Percentiles rank a stretch among this genome's conserved stretches.
phyloP scores from a whole-genome alignment of 2,797 vertebrate species.

The Pygocentrus nattereri region DNA sequence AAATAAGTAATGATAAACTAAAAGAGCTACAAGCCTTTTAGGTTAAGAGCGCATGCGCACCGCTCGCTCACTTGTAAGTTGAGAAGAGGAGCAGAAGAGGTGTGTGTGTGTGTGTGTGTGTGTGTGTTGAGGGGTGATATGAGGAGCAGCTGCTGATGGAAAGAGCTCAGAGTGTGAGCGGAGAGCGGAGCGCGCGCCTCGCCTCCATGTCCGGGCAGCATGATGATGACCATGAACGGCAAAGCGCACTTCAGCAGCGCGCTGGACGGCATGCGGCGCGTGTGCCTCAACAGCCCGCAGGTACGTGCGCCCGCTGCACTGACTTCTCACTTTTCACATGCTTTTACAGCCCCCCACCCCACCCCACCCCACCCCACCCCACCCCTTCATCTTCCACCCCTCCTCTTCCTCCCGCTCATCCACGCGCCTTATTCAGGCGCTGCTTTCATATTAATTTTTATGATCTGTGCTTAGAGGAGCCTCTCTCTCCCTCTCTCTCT shows the following conservation, averaged over 20 bases:
- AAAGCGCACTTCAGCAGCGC: slow-evolving; percentile 94
- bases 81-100: slow-evolving; percentile 80
- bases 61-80: slow-evolving; percentile 82
- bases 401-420: slow-evolving; percentile 64
- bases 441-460: slow-evolving; percentile 97
- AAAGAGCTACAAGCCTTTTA: neutral
- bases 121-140: slow-evolving; percentile 63
- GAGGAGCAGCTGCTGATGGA: slow-evolving; percentile 80
- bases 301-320: slow-evolving; percentile 77
- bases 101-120: slow-evolving; percentile 9
- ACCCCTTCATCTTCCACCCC: slow-evolving; percentile 44
- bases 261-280: slow-evolving; percentile 91
- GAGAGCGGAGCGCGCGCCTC: slow-evolving; percentile 71
- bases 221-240: slow-evolving; percentile 94
- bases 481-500: slow-evolving; percentile 41
- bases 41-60: slow-evolving; percentile 72
- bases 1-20: neutral
- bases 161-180: slow-evolving; percentile 82
- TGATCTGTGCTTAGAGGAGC: slow-evolving; percentile 93
- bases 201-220: slow-evolving; percentile 77
- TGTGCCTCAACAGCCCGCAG: slow-evolving; percentile 93
- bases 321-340: slow-evolving; percentile 22
- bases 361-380: slow-evolving; percentile 45
- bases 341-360: slow-evolving; percentile 56
- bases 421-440: slow-evolving; percentile 87